Percentiles rank a stretch among this genome's conserved stretches.
Evolutionary conservation across 2,113 vertebrate species (phyloP).

Genomic region (Sylvilagus bachmani): DNA sequence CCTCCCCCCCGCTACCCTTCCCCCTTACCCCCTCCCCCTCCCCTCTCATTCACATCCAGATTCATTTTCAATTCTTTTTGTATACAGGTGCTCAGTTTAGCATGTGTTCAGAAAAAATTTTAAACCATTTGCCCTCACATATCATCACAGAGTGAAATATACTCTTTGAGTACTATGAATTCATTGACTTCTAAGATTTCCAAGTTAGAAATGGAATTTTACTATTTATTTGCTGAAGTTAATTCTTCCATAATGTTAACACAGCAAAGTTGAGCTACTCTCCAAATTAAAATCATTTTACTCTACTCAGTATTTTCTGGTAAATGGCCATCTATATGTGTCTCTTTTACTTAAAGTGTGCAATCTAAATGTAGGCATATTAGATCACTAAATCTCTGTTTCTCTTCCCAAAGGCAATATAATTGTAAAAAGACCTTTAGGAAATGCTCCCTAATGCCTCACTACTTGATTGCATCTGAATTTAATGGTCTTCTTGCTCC

Average conservation of each 20-base stretch:
- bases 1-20: no score
- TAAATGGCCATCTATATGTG: background rate
- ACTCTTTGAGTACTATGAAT: no score
- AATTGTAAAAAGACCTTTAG: background rate
- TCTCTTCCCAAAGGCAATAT: background rate
- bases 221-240: background rate
- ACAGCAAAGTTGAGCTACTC: background rate
- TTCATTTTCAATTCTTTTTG: no score
- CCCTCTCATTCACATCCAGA: no score
- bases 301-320: background rate
- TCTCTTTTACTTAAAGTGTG: background rate
- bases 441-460: background rate
- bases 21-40: no score
- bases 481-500: background rate
- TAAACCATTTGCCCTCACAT: no score
- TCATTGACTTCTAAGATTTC: background rate
- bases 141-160: no score
- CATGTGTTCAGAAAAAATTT: no score
- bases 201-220: background rate
- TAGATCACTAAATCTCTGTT: background rate
- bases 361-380: background rate
- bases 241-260: background rate
- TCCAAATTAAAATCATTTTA: background rate
- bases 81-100: no score
- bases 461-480: conserved; percentile 11